Conservation (phyloP, 2,797 vertebrate species). For the Clarias fuscus region DNA sequence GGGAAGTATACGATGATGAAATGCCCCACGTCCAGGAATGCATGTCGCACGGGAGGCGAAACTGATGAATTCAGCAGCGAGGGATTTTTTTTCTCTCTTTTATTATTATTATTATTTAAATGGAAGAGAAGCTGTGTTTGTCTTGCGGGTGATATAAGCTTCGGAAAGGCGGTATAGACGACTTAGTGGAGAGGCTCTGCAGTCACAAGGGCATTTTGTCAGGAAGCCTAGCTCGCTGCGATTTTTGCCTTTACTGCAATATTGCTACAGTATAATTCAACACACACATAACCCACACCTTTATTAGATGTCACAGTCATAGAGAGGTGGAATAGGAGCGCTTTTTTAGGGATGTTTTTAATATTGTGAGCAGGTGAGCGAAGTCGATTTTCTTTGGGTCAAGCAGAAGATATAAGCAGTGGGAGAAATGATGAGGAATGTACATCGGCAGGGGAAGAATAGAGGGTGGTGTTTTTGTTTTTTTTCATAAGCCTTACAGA, state of each 20-base stretch:
- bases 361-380: conserved; percentile 3
- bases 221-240: neutral
- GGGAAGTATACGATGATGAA: neutral
- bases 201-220: conserved; percentile 29
- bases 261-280: conserved; percentile 27
- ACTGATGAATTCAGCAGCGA: conserved; percentile 24
- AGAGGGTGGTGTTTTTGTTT: neutral
- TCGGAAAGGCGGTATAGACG: neutral
- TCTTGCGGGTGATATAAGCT: conserved; percentile 5
- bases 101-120: neutral
- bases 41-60: neutral
- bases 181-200: conserved; percentile 2
- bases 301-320: conserved; percentile 25
- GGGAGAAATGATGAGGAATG: neutral
- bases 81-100: neutral
- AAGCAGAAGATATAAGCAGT: neutral
- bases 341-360: conserved; percentile 32
- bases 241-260: conserved; percentile 25
- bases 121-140: conserved; percentile 17
- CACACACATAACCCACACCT: conserved; percentile 2
- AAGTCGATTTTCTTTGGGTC: neutral
- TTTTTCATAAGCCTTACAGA: neutral
- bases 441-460: neutral
- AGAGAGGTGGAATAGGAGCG: neutral
- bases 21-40: neutral